A percentile compares a stretch with the other conserved stretches of the same genome.
These are phyloP conservation scores for Pionites leucogaster DNA, from an alignment of 2,113 vertebrate species.

Conservation along the genomic window DNA sequence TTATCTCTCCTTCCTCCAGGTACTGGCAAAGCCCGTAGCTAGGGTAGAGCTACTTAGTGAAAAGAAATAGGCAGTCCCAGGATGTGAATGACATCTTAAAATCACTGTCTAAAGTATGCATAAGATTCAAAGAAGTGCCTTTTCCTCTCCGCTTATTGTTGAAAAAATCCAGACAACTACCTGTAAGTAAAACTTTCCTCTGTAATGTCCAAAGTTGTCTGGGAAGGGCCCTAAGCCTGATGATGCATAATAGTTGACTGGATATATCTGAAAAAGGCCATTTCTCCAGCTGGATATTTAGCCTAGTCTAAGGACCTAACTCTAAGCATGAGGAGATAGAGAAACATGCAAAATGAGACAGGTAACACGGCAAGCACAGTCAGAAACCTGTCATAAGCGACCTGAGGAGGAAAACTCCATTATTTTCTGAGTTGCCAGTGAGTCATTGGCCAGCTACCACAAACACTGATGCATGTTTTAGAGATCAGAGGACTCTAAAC, in stretches of 20 bases:
- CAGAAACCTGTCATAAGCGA: background rate
- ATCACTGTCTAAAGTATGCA: background rate
- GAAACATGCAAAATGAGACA: background rate
- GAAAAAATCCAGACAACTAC: background rate
- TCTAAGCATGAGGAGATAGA: background rate
- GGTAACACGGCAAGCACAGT: background rate
- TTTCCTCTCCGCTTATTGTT: background rate
- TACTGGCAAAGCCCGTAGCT: background rate
- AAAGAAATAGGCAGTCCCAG: background rate
- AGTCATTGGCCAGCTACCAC: background rate
- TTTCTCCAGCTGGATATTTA: background rate
- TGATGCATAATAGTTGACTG: background rate
- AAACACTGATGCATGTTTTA: background rate
- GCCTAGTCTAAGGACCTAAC: background rate
- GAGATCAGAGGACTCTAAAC: background rate
- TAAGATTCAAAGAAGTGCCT: background rate
- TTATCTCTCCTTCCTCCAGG: background rate
- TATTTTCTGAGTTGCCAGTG: background rate
- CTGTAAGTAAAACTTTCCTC: background rate
- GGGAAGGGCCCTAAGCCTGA: background rate
- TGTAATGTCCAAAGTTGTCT: background rate
- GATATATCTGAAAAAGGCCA: background rate
- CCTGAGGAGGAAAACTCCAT: background rate
- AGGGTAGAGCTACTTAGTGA: background rate
- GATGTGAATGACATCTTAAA: background rate